Evolutionary conservation across 2,888 invertebrate genomes (phyloP), one percentile per base, ranked within the genome.

Genomic region (Metellina segmentata): DNA sequence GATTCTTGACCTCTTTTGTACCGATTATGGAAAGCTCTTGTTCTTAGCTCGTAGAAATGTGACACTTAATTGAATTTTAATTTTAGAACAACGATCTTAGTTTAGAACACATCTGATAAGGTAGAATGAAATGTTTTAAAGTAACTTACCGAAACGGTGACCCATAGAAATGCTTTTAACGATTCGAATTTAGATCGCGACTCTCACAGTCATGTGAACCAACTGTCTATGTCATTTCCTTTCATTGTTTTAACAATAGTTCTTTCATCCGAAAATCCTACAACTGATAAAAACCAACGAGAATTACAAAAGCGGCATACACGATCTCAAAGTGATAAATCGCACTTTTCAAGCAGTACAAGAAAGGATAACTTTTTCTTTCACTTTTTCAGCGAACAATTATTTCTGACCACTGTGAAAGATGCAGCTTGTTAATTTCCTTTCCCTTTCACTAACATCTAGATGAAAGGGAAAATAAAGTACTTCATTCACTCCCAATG

Each of bases 281-380:
- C 13, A 20, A 1, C 77, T 11, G 79, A 79, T 79, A 79, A 61
- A 51, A 49, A 77, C n/a, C 11, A 49, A 48, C 61, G 0, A 61
- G 61, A 61, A 61, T 16, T 61, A 61, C 61, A 61, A 61, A 61
- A 61, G 61, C 11, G 61, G 13, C 52, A 52, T 52, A 51, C 52
- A 51, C 52, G 78, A 61, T 61, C 53, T 79, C 69, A 34, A 79
- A 79, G 53, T 79, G 79, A 79, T 79, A 61, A 79, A 79, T 79
- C 79, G 79, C 13, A 16, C 79, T 7, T 13, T 51, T 69, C 61
- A 20, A 79, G 61, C n/a, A 51, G 48, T 13, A 20, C 8, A 20
- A 77, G 61, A 69, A 61, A 61, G 20, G 13, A 61, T 13, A 69
- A 52, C 61, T 9, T 6, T 78, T 19, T 78, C 52, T 78, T 79